A percentile compares a stretch with the other conserved stretches of the same genome.
phyloP scores from a whole-genome alignment of 2,113 vertebrate genomes.

The Noturus placidus region DNA sequence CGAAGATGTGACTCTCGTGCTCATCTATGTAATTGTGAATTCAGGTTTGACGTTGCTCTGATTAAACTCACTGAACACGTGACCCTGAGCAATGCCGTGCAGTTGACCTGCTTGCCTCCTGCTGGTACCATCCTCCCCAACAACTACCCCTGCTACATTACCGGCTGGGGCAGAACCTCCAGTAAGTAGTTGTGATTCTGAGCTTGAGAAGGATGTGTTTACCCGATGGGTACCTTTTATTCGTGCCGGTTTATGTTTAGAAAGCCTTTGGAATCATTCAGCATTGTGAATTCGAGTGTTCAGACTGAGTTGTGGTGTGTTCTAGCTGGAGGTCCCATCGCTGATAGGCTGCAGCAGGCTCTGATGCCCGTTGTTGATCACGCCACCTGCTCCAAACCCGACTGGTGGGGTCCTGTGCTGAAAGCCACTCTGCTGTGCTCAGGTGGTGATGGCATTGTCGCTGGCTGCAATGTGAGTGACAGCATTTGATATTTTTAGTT shows the following conservation, averaged over 20 bases:
- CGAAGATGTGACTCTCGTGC: neutral
- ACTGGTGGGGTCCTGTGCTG: constrained; percentile 76
- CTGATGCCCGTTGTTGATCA: constrained; percentile 79
- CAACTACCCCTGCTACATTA: constrained; percentile 76
- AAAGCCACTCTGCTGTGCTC: constrained; percentile 75
- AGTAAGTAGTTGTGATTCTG: constrained; percentile 64
- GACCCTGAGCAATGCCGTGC: constrained; percentile 67
- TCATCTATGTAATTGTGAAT: constrained; percentile 27
- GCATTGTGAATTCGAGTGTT: neutral
- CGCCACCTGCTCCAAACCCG: constrained; percentile 71
- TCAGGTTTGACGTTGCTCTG: constrained; percentile 75
- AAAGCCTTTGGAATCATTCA: neutral
- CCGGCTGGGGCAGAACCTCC: constrained; percentile 76
- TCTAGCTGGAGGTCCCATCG: constrained; percentile 76
- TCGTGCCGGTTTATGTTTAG: neutral
- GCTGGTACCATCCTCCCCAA: constrained; percentile 67
- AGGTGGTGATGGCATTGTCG: constrained; percentile 77
- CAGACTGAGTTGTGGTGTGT: constrained; percentile 44
- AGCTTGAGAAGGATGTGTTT: no score
- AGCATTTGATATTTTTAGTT: neutral
- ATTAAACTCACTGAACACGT: constrained; percentile 75
- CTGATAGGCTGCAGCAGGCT: constrained; percentile 79
- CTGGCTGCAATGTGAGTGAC: constrained; percentile 75
- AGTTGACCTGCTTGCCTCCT: constrained; percentile 71
- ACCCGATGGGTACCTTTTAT: neutral